Evolutionary conservation across 2,113 vertebrate genomes (phyloP).

Genomic region (Sebastes fasciatus): DNA sequence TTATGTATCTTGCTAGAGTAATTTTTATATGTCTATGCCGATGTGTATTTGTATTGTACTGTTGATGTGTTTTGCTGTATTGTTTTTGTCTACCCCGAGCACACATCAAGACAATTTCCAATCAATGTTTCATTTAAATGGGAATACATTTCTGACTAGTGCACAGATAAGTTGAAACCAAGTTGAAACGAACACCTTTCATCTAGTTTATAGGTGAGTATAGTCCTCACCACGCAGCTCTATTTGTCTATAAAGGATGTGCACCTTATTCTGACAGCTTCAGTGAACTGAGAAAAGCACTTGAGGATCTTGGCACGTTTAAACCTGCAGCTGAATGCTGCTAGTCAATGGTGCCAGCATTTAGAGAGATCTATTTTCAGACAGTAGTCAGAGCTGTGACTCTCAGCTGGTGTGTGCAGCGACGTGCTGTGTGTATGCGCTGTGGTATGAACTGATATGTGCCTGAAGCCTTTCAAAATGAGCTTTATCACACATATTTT

Average conservation of each 20-base stretch:
- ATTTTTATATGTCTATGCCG: no score
- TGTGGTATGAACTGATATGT: constrained; percentile 19
- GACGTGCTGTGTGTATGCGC: background rate
- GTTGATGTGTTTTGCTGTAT: no score
- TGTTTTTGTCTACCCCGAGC: no score
- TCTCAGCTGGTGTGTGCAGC: constrained; percentile 5
- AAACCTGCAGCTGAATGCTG: constrained; percentile 14
- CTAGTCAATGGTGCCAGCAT: background rate
- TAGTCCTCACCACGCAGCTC: background rate
- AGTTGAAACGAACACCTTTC: background rate
- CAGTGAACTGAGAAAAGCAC: background rate
- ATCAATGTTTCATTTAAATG: no score
- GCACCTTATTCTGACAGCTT: constrained; percentile 3
- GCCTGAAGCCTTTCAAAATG: constrained; percentile 50
- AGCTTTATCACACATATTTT: constrained; percentile 42
- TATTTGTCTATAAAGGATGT: background rate
- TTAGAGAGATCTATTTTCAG: background rate
- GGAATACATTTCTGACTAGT: no score
- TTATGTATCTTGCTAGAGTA: no score
- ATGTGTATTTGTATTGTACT: no score
- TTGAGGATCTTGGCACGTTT: constrained; percentile 5
- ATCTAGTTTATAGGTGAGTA: background rate
- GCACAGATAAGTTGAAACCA: background rate
- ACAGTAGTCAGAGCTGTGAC: background rate
- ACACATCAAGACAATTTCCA: no score